Evolutionary conservation across 2,888 invertebrate genomes (phyloP).

Genomic region (Zygogramma bicolorata): DNA sequence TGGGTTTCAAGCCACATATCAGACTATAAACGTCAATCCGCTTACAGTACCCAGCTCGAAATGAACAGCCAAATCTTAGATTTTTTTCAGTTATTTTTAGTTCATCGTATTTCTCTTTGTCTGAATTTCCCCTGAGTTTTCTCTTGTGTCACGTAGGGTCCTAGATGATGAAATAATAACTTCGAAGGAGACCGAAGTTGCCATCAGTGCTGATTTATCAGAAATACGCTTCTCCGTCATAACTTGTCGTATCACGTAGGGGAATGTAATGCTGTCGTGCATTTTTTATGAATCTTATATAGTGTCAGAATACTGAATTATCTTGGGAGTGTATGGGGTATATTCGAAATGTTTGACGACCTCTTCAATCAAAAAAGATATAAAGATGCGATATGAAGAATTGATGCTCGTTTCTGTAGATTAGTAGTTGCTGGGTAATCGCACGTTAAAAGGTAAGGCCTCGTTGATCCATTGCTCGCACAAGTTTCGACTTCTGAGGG

Average conservation of each 20-base stretch:
- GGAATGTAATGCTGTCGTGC: conserved; percentile 33
- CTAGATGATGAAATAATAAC: conserved; percentile 13
- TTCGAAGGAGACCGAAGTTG: not conserved
- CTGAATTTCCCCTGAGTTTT: not conserved
- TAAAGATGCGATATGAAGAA: too few relatives aligned
- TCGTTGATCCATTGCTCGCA: too few relatives aligned
- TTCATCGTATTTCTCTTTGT: not conserved
- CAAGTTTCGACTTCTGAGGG: too few relatives aligned
- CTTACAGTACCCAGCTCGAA: too few relatives aligned
- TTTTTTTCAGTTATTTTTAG: not conserved
- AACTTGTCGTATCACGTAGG: conserved; percentile 30
- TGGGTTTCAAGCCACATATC: too few relatives aligned
- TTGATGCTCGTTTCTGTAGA: too few relatives aligned
- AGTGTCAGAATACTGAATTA: conserved; percentile 31
- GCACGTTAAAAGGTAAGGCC: too few relatives aligned
- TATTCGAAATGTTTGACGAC: not conserved
- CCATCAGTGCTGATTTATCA: conserved; percentile 38
- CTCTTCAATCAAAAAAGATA: not conserved
- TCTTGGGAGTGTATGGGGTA: not conserved
- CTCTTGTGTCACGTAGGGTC: not conserved
- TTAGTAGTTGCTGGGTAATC: too few relatives aligned
- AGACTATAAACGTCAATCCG: too few relatives aligned
- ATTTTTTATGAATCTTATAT: conserved; percentile 36
- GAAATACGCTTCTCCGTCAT: conserved; percentile 35
- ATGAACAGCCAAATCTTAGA: not conserved